phyloP scores from a whole-genome alignment of 2,888 invertebrate genomes.

The Liodrosophila aerea region DNA sequence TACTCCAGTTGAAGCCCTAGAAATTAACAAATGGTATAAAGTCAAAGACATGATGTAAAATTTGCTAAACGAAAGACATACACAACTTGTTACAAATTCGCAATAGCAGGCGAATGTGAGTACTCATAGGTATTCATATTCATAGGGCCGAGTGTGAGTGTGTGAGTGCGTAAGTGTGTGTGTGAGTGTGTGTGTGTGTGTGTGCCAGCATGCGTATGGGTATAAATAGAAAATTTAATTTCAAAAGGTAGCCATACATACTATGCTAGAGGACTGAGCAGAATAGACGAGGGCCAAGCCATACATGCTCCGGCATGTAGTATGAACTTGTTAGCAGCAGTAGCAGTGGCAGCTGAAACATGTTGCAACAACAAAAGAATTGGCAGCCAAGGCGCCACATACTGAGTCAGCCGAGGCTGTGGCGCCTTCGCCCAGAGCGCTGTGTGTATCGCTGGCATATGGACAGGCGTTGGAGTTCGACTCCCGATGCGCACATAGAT shows the following conservation, averaged over 20 bases:
- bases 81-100: neutral
- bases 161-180: slow-evolving; percentile 11
- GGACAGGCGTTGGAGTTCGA: slow-evolving; percentile 22
- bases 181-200: slow-evolving; percentile 19
- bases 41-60: slow-evolving; percentile 10
- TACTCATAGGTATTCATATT: slow-evolving; percentile 26
- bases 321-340: slow-evolving; percentile 56
- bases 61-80: slow-evolving; percentile 24
- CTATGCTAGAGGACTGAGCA: slow-evolving; percentile 3
- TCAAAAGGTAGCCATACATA: slow-evolving; percentile 38
- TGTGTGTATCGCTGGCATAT: neutral
- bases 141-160: slow-evolving; percentile 16
- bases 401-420: slow-evolving; percentile 32
- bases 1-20: slow-evolving; percentile 7
- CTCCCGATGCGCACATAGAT: slow-evolving; percentile 61
- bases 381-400: slow-evolving; percentile 61
- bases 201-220: too few relatives aligned
- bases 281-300: slow-evolving; percentile 6
- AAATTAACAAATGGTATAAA: slow-evolving; percentile 18
- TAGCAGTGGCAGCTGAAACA: slow-evolving; percentile 37
- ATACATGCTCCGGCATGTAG: neutral
- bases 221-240: slow-evolving; percentile 50
- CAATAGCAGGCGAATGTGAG: neutral
- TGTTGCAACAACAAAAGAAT: slow-evolving; percentile 46
- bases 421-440: slow-evolving; percentile 32